These are phyloP conservation scores for Saguinus midas DNA, from an alignment of 2,113 vertebrate genomes.

Conservation along the genomic window DNA sequence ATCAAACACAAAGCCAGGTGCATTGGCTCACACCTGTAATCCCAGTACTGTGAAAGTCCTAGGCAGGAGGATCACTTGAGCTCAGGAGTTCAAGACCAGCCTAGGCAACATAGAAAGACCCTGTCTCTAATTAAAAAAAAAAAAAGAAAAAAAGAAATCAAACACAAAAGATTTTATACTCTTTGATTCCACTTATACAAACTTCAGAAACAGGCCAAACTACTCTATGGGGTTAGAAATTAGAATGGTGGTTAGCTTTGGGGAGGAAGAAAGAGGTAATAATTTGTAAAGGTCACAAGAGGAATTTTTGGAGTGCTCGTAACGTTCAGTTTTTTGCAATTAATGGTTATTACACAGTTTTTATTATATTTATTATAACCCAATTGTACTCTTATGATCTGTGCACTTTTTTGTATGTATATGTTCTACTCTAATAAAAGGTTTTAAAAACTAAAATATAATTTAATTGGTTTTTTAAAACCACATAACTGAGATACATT, in stretches of 20 bases:
- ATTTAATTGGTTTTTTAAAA: background rate
- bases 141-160: background rate
- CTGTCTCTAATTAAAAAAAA: no score
- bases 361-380: background rate
- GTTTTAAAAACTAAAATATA: background rate
- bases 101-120: no score
- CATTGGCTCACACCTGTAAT: no score
- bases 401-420: background rate
- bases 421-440: background rate
- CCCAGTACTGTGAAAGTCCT: no score
- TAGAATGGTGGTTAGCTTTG: background rate
- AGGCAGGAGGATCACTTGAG: no score
- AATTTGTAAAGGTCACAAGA: background rate
- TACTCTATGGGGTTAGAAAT: background rate
- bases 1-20: no score
- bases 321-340: background rate
- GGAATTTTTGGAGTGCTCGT: background rate
- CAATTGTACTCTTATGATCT: background rate
- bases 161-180: background rate
- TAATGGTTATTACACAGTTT: background rate
- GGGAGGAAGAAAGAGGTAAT: background rate
- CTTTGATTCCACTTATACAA: background rate
- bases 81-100: no score
- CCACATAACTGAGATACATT: background rate
- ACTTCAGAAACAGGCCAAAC: background rate